These are phyloP conservation scores for Margarornis squamiger DNA, from an alignment of 2,797 vertebrate species.

Conservation along the genomic window DNA sequence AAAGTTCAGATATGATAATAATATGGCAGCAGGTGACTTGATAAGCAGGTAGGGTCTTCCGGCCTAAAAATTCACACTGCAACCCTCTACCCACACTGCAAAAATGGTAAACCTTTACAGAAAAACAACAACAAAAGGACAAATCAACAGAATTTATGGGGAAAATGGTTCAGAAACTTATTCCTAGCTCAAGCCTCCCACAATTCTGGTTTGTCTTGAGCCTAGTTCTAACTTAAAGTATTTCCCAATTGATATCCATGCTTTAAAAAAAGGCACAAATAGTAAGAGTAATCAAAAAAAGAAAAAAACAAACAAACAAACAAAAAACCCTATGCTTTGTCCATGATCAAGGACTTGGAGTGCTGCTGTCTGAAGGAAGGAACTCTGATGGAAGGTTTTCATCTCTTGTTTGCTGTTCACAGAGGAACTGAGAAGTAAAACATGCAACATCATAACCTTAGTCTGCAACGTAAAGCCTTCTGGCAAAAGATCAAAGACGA, in stretches of 20 bases:
- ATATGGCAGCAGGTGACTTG: background rate
- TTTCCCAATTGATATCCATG: background rate
- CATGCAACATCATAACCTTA: conserved; percentile 53
- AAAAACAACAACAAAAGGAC: too few relatives aligned
- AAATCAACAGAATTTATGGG: background rate
- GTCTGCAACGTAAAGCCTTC: conserved; percentile 54
- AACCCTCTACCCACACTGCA: background rate
- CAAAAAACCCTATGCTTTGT: background rate
- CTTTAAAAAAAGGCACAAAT: background rate
- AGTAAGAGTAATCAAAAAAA: background rate
- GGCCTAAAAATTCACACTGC: background rate
- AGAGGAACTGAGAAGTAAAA: conserved; percentile 48
- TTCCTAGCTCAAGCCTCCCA: background rate
- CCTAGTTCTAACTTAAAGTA: background rate
- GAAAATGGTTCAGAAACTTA: background rate
- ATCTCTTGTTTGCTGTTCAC: conserved; percentile 39
- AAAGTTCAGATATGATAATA: background rate
- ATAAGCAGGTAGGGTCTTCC: background rate
- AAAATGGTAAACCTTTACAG: background rate
- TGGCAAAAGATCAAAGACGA: conserved; percentile 74
- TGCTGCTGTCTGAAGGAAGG: background rate
- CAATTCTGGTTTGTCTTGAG: background rate
- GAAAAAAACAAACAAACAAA: background rate
- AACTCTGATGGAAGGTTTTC: background rate
- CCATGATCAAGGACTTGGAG: background rate